Conservation (phyloP, 1,140 invertebrate species). For the Atopsyche davidsoni region DNA sequence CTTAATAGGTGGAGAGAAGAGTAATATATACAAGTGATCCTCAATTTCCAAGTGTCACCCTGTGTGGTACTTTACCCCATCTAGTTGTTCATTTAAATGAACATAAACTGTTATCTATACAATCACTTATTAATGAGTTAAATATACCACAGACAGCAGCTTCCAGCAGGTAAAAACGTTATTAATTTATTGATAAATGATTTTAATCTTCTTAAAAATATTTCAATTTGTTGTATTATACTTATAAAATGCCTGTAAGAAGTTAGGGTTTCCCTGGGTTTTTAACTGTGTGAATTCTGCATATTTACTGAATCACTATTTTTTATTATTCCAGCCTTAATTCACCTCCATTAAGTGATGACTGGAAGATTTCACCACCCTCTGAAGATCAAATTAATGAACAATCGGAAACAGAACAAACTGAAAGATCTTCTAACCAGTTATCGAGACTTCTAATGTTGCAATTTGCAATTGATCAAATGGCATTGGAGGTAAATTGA, state of each 20-base stretch:
- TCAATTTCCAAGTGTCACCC: conserved; percentile 72
- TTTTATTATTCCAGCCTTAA: conserved; percentile 15
- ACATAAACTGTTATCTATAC: conserved; percentile 58
- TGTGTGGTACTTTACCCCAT: conserved; percentile 79
- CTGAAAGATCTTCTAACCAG: conserved; percentile 46
- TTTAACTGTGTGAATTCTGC: too few species aligned
- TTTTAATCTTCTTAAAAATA: too few species aligned
- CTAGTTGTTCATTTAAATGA: conserved; percentile 87
- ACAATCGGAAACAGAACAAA: conserved; percentile 41
- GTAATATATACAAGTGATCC: conserved; percentile 79
- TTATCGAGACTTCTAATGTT: conserved; percentile 68
- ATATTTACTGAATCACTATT: too few species aligned
- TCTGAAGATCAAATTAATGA: conserved; percentile 29
- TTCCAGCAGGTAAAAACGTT: conserved; percentile 19
- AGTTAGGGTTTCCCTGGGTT: too few species aligned
- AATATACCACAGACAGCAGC: conserved; percentile 16
- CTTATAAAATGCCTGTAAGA: too few species aligned
- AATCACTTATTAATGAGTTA: conserved; percentile 22
- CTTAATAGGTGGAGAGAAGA: conserved; percentile 62
- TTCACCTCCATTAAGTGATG: conserved; percentile 17
- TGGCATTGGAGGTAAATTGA: conserved; percentile 68
- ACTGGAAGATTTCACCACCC: conserved; percentile 24
- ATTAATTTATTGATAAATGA: too few species aligned
- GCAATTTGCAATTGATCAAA: conserved; percentile 82
- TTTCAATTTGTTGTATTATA: too few species aligned